Evolutionary conservation across 2,888 invertebrate genomes (phyloP).

Genomic region (Drosophila setosimentum): DNA sequence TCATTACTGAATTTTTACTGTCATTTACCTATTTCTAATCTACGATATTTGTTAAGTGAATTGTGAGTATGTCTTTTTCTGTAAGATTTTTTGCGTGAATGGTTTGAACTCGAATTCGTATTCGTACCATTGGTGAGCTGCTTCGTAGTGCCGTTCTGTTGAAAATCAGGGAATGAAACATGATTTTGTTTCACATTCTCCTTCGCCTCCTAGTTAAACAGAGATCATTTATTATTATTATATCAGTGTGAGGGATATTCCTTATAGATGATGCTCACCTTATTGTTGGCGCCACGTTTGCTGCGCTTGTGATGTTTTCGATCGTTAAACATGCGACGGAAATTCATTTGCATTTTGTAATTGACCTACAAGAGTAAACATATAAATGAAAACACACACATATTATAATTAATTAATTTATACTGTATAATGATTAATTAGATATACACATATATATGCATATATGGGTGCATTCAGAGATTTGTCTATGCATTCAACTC

Average conservation of each 20-base stretch:
- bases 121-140: conserved; percentile 93
- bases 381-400: neutral
- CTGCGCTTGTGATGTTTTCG: conserved; percentile 94
- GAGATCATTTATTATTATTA: too few relatives aligned
- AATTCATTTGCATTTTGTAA: conserved; percentile 96
- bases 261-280: conserved; percentile 86
- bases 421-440: neutral
- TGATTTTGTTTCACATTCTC: conserved; percentile 93
- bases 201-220: conserved; percentile 84
- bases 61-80: conserved; percentile 85
- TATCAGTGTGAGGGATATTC: neutral
- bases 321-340: conserved; percentile 93
- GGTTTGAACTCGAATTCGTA: conserved; percentile 89
- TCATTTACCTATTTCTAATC: conserved; percentile 86
- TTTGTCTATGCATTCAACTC: conserved; percentile 81
- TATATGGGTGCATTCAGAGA: conserved; percentile 56
- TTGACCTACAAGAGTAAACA: conserved; percentile 86
- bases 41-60: conserved; percentile 86
- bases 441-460: conserved; percentile 6
- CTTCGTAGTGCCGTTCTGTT: conserved; percentile 95
- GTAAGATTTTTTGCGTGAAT: conserved; percentile 87
- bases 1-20: conserved; percentile 37
- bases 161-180: conserved; percentile 95
- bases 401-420: neutral
- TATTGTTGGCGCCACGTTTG: conserved; percentile 91